Base-by-base conservation (phyloP, 2,113 vertebrate genomes). In the Strix uralensis region DNA sequence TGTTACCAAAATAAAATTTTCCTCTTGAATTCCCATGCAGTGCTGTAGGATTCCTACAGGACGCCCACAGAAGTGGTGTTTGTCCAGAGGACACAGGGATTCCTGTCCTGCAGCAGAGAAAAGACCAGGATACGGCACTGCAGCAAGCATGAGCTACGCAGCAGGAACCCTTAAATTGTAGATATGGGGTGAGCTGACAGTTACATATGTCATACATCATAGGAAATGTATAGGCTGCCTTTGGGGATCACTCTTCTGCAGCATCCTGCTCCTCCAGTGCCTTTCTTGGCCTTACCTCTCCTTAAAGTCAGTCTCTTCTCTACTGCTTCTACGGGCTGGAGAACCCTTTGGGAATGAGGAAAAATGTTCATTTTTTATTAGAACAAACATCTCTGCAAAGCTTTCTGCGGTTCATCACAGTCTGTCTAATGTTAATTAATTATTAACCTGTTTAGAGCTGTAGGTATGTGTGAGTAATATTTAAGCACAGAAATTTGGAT, bases 381-480 rank as follows among this genome's bases (percentile, higher is more conserved):
- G 26, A 38, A 40, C 15, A 70, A 72, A 72, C n/a, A 52, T 38
- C 22, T 89, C 54, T 3, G 3, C 3, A 5, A 89, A 72, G 25
- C 15, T 81, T 72, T 92, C 57, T 91, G 73, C 7, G 4, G 22
- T 49, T 86, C 67, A 30, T 61, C 15, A 14, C n/a, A 79, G 61
- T 54, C 36, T 79, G 7, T 59, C 72, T 84, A 81, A 52, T 77
- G 32, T 34, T 3, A 82, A 80, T 91, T 61, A 94, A 92, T 85
- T 91, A 82, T 85, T 91, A 66, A 95, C 80, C 54, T 19, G 8
- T 81, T 66, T 75, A 61, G 83, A 91, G 52, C 23, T 54, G 69
- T 77, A 89, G 32, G 27, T 91, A 73, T n/a, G 32, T 89, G 52
- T 47, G 58, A 66, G 59, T 36, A 82, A 90, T 67, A 70, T 51